Evolutionary conservation across 2,888 invertebrate genomes (phyloP).

Genomic region (Synanthedon tipuliformis): DNA sequence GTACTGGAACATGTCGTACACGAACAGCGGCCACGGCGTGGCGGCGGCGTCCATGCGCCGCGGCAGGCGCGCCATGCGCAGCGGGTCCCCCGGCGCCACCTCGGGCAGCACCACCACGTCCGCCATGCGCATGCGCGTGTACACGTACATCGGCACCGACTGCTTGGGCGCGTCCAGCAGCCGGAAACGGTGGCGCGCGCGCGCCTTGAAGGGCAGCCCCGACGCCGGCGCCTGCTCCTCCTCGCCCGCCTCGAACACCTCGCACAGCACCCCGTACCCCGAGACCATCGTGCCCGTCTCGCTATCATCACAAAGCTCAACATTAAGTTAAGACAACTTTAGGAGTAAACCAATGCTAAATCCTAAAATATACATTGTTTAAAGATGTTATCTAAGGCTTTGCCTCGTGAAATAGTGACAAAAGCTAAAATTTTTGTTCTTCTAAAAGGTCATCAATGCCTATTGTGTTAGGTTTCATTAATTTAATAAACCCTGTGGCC

Average conservation of each 20-base stretch:
- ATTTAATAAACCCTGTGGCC: too few relatives aligned
- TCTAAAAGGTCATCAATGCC: background rate
- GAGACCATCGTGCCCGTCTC: constrained; percentile 30
- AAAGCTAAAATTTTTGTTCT: too few relatives aligned
- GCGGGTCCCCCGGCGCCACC: constrained; percentile 25
- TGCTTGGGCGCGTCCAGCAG: constrained; percentile 20
- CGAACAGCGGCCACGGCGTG: constrained; percentile 57
- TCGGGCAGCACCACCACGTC: constrained; percentile 46
- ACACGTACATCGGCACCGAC: constrained; percentile 16
- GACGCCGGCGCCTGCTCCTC: constrained; percentile 4
- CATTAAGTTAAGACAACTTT: too few relatives aligned
- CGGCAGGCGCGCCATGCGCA: constrained; percentile 31
- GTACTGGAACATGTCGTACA: constrained; percentile 50
- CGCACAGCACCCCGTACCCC: constrained; percentile 59
- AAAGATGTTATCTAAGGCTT: too few relatives aligned
- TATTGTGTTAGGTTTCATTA: too few relatives aligned
- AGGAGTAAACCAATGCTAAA: too few relatives aligned
- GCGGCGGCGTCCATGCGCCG: constrained; percentile 41
- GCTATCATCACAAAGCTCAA: too few relatives aligned
- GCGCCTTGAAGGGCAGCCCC: constrained; percentile 39
- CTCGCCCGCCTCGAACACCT: constrained; percentile 41
- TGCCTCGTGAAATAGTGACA: too few relatives aligned
- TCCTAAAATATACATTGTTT: too few relatives aligned
- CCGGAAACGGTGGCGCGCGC: constrained; percentile 48
- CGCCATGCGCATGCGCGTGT: constrained; percentile 25